Evolutionary conservation across 2,888 invertebrate species (phyloP).

Genomic region (Yponomeuta malinellus): DNA sequence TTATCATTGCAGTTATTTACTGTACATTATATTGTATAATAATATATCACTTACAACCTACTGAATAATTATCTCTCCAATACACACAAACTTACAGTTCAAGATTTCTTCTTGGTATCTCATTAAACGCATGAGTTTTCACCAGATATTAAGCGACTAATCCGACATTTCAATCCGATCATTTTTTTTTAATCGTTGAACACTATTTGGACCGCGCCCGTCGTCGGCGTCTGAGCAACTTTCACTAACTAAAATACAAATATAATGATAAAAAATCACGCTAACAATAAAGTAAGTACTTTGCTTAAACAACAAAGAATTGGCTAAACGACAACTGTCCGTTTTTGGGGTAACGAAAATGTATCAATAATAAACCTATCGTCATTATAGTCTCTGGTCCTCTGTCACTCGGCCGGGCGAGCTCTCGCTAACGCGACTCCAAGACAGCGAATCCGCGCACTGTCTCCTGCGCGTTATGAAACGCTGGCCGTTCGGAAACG

Average conservation of each 20-base stretch:
- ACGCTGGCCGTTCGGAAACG: constrained; percentile 35
- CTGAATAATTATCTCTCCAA: constrained; percentile 36
- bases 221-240: constrained; percentile 71
- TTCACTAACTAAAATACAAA: constrained; percentile 68
- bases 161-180: constrained; percentile 44
- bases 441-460: constrained; percentile 20
- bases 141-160: constrained; percentile 32
- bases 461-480: constrained; percentile 19
- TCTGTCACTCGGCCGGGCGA: constrained; percentile 22
- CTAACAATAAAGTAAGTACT: constrained; percentile 66
- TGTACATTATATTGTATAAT: constrained; percentile 64
- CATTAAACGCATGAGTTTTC: neutral
- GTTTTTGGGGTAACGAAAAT: constrained; percentile 41
- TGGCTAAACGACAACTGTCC: constrained; percentile 60
- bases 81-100: constrained; percentile 21
- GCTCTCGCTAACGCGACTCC: constrained; percentile 28
- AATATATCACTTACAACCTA: constrained; percentile 61
- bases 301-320: constrained; percentile 64
- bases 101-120: constrained; percentile 3
- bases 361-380: constrained; percentile 2
- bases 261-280: constrained; percentile 47
- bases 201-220: constrained; percentile 69
- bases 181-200: constrained; percentile 54
- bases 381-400: constrained; percentile 7
- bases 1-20: constrained; percentile 48